Base-by-base conservation (phyloP, 2,888 invertebrate species). In the Ectemnius continuus region DNA sequence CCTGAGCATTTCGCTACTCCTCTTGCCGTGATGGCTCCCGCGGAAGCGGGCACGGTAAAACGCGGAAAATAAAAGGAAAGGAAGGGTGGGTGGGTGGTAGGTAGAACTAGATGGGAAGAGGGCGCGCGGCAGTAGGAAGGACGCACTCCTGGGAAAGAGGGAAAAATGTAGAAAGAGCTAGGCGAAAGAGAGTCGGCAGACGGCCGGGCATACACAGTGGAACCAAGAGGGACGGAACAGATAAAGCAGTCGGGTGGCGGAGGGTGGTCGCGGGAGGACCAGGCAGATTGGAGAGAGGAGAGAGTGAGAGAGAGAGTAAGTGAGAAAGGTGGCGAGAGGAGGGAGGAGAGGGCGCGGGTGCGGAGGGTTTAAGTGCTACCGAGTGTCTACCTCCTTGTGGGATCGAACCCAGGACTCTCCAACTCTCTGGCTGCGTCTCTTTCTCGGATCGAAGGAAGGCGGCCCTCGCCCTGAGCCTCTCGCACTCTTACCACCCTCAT, bases 361-460 rank as follows among this genome's bases (percentile, higher is more conserved):
- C 67, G 77, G 84, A 82, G 87, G 87, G 85, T 86, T 88, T 89
- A 89, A 90, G 89, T 89, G 89, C 86, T 87, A 86, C 86, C 86
- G 86, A 89, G 89, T 88, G 88, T 90, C 89, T 90, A 88, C 84
- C 86, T 88, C 85, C 88, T 87, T 88, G 86, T 85, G 87, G 87
- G 86, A 87, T 89, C 87, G 88, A 89, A 88, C 86, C 85, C 84
- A 84, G 83, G 84, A 84, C 84, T 84, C 84, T 84, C 84, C 81
- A 81, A 74, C 84, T 85, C 36, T 36, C 78, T 81, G 76, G 83
- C 83, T 80, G 81, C 83, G 84, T 89, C 89, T 88, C 88, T 87
- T 88, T 89, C 88, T 88, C 87, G 89, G 90, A 89, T 90, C 89
- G 90, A 90, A 90, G 85, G 85, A 70, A 80, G 79, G 82, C 79